Percentiles rank a stretch among this genome's conserved stretches.
phyloP scores from a whole-genome alignment of 1,140 invertebrate genomes.

The Dreissena polymorpha region DNA sequence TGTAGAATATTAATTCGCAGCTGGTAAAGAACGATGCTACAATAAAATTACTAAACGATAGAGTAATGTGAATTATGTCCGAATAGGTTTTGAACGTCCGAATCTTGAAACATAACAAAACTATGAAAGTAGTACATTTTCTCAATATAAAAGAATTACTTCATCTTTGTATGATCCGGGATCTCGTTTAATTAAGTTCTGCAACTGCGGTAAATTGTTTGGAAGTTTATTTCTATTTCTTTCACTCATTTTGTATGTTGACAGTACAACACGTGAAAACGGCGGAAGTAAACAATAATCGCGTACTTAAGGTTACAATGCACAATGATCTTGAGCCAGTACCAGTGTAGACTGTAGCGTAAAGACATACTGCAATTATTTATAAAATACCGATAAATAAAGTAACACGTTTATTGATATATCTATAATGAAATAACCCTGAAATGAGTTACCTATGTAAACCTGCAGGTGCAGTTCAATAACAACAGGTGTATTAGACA shows the following conservation, averaged over 20 bases:
- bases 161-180: conserved; percentile 96
- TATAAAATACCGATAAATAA: no score
- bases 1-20: background rate
- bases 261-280: conserved; percentile 47
- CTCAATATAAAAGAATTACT: conserved; percentile 77
- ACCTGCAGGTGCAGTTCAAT: no score
- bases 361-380: no score
- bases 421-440: no score
- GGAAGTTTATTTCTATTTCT: conserved; percentile 72
- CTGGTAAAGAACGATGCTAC: background rate
- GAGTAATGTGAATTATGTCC: background rate
- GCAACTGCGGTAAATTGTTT: conserved; percentile 93
- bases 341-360: no score
- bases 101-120: no score
- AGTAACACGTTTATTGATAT: no score
- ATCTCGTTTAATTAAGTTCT: conserved; percentile 98
- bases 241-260: conserved; percentile 57
- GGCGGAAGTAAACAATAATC: conserved; percentile 53
- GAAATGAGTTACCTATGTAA: no score
- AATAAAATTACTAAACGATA: background rate
- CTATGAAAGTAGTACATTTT: no score
- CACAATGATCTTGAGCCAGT: no score
- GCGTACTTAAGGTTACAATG: background rate
- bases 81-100: background rate
- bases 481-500: no score